phyloP scores from a whole-genome alignment of 1,140 invertebrate genomes.

The Drosophila kohkoa region DNA sequence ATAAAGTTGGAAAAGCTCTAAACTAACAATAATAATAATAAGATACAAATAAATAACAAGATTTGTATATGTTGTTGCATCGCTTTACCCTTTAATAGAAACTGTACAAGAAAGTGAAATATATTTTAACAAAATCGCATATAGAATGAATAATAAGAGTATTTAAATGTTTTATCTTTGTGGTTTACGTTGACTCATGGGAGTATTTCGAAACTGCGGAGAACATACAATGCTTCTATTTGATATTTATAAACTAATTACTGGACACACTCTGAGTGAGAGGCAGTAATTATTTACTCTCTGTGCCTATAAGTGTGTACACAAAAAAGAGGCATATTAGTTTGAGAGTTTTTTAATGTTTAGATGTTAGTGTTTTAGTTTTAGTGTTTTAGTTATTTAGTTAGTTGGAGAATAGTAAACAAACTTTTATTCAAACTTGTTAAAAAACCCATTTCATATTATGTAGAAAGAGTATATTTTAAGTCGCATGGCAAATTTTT shows the following conservation, averaged over 20 bases:
- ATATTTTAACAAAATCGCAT: background rate
- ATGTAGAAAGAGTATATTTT: background rate
- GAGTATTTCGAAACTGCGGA: background rate
- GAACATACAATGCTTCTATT: conserved; percentile 3
- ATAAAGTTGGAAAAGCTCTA: no score
- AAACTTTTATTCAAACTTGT: no score
- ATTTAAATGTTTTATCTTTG: conserved; percentile 4
- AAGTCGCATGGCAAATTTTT: background rate
- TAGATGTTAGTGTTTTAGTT: no score
- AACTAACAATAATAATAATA: no score
- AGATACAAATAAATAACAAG: no score
- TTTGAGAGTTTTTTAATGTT: background rate
- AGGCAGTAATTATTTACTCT: background rate
- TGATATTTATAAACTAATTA: conserved; percentile 7
- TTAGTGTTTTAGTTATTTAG: no score
- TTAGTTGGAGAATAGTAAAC: no score
- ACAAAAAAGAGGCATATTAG: background rate
- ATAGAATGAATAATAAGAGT: background rate
- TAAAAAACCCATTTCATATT: background rate
- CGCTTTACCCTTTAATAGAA: no score
- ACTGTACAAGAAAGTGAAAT: no score
- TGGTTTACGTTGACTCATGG: background rate
- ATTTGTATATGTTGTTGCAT: no score
- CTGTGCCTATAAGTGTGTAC: background rate
- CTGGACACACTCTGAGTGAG: background rate